Conservation (phyloP, 1,140 invertebrate genomes). For the Drosophila ironensis region DNA sequence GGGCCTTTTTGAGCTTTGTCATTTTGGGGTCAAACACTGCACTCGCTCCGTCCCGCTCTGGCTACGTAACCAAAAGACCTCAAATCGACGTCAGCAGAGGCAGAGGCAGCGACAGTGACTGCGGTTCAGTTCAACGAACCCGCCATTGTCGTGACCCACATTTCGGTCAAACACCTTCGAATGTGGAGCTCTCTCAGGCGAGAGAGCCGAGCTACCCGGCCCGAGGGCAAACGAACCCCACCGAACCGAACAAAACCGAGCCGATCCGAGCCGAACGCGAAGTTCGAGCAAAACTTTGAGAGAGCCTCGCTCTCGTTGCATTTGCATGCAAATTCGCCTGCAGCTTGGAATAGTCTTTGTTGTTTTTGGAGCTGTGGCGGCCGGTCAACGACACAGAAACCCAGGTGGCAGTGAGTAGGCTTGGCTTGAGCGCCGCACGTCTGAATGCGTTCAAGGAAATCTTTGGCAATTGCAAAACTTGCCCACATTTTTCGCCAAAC, state of each 20-base stretch:
- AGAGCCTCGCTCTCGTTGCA: slow-evolving; percentile 54
- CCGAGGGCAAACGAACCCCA: slow-evolving; percentile 6
- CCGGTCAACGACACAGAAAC: slow-evolving; percentile 82
- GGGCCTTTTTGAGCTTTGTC: slow-evolving; percentile 14
- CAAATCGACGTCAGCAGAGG: slow-evolving; percentile 50
- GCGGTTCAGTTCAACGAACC: slow-evolving; percentile 81
- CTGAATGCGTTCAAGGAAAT: slow-evolving; percentile 77
- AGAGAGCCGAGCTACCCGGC: slow-evolving; percentile 6
- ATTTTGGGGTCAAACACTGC: slow-evolving; percentile 63
- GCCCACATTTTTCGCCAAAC: slow-evolving; percentile 9
- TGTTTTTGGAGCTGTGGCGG: slow-evolving; percentile 63
- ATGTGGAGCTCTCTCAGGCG: slow-evolving; percentile 67
- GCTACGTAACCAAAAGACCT: slow-evolving; percentile 69
- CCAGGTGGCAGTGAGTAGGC: slow-evolving; percentile 82
- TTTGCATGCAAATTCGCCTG: slow-evolving; percentile 73
- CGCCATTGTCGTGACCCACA: slow-evolving; percentile 82
- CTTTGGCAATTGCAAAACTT: slow-evolving; percentile 61
- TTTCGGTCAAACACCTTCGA: slow-evolving; percentile 82
- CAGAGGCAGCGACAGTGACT: slow-evolving; percentile 30
- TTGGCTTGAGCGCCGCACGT: slow-evolving; percentile 61
- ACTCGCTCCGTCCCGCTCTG: slow-evolving; percentile 6
- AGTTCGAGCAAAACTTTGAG: not conserved
- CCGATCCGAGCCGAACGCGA: slow-evolving; percentile 2
- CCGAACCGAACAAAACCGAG: slow-evolving; percentile 1
- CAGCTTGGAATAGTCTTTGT: slow-evolving; percentile 31